Percentiles rank a stretch among this genome's conserved stretches.
These are phyloP conservation scores for Xestia c-nigrum DNA, from an alignment of 2,888 invertebrate genomes.

Conservation along the genomic window DNA sequence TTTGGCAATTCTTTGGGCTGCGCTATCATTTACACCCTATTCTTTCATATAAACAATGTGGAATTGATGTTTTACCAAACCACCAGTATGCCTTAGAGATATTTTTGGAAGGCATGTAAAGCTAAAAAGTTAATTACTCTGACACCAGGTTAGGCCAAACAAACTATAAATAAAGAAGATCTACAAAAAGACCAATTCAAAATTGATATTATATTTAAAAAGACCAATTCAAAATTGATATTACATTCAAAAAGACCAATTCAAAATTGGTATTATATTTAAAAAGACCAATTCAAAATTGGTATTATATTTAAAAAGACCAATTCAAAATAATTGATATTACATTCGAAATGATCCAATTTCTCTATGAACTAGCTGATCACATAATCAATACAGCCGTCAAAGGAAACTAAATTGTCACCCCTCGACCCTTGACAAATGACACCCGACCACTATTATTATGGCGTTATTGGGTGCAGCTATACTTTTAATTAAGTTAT, in stretches of 20 bases:
- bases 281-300: neutral
- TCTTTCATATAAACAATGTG: neutral
- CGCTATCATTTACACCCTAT: neutral
- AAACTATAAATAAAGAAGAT: no score
- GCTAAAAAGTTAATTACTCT: no score
- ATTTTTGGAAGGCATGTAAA: no score
- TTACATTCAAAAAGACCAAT: slow-evolving; percentile 38
- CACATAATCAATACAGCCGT: slow-evolving; percentile 75
- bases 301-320: neutral
- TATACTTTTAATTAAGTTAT: slow-evolving; percentile 60
- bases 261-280: neutral
- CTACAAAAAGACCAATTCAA: neutral
- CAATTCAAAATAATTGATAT: slow-evolving; percentile 18
- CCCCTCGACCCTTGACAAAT: slow-evolving; percentile 68
- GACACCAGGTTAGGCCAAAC: no score
- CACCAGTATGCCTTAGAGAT: no score
- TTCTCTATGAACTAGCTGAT: slow-evolving; percentile 48
- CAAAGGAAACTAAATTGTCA: slow-evolving; percentile 72
- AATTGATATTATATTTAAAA: neutral
- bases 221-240: slow-evolving; percentile 7
- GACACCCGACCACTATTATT: slow-evolving; percentile 61
- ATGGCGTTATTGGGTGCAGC: slow-evolving; percentile 62
- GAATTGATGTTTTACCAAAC: no score
- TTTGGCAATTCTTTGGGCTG: no score
- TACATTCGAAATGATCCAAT: slow-evolving; percentile 43